These are phyloP conservation scores for Numida meleagris DNA, from an alignment of 2,113 vertebrate genomes.

Conservation along the genomic window DNA sequence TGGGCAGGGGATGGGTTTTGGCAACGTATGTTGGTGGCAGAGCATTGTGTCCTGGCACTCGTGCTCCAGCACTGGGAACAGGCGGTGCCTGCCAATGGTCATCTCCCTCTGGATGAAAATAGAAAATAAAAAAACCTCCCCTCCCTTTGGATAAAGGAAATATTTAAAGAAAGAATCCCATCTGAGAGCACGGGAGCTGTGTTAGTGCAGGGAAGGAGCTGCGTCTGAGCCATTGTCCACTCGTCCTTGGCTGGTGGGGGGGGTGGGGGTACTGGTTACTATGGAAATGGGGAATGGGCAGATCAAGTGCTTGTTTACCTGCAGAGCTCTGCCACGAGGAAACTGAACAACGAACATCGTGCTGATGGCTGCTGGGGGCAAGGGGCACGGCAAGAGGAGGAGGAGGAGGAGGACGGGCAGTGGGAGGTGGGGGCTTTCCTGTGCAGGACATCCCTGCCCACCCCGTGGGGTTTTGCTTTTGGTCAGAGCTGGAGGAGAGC, in stretches of 20 bases:
- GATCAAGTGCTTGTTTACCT: background rate
- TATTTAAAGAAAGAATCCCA: too few species aligned
- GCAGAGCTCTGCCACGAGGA: background rate
- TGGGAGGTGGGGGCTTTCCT: background rate
- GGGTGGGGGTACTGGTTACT: background rate
- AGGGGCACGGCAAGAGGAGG: background rate
- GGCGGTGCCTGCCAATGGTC: accelerated
- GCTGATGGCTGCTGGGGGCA: background rate
- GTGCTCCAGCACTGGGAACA: background rate
- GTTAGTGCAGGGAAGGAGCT: background rate
- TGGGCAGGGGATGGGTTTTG: background rate
- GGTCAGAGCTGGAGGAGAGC: background rate
- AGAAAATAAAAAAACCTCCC: background rate
- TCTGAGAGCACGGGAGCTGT: background rate
- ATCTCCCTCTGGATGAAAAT: background rate
- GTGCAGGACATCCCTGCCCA: accelerated
- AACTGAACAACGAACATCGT: background rate
- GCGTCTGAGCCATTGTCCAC: background rate
- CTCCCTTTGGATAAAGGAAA: background rate
- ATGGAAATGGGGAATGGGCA: background rate
- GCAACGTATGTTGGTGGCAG: background rate
- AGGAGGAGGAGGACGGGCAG: background rate
- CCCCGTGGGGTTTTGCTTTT: background rate
- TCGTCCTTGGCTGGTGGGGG: background rate
- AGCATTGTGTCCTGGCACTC: background rate